These are phyloP conservation scores for Eulemur rufifrons DNA, from an alignment of 2,113 vertebrate genomes.

Conservation along the genomic window DNA sequence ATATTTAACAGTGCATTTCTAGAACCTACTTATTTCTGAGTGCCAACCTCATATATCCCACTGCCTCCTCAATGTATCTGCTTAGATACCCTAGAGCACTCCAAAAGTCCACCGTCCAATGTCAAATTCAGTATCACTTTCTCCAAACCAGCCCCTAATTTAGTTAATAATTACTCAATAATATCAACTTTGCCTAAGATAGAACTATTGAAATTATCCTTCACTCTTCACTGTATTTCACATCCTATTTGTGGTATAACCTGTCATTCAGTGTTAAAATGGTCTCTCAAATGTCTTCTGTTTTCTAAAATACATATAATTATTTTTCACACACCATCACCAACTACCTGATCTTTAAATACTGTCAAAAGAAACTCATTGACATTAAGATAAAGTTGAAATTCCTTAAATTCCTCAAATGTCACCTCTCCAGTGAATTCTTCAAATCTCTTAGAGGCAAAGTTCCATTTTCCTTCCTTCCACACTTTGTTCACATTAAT, in stretches of 20 bases:
- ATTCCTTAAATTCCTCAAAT: not conserved
- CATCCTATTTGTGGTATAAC: not conserved
- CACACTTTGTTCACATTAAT: not conserved
- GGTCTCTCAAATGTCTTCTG: not conserved
- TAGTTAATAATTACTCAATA: not conserved
- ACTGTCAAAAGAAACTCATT: not conserved
- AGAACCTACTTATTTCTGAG: not conserved
- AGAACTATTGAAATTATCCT: not conserved
- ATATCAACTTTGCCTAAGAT: not conserved
- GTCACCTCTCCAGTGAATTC: not conserved
- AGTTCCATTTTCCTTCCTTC: not conserved
- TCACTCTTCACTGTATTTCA: not conserved
- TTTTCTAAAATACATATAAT: not conserved
- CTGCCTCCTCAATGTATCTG: not conserved
- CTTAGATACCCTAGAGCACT: not conserved
- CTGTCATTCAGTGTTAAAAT: not conserved
- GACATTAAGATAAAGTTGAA: not conserved
- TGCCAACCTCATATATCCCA: not conserved
- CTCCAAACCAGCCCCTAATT: not conserved
- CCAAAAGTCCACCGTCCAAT: not conserved
- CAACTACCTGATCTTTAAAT: slow-evolving; percentile 8
- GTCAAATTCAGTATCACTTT: not conserved
- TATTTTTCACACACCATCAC: not conserved
- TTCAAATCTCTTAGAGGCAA: not conserved
- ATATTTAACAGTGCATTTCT: not conserved